phyloP scores from a whole-genome alignment of 2,113 vertebrate species.

The Chaetodon trifascialis region DNA sequence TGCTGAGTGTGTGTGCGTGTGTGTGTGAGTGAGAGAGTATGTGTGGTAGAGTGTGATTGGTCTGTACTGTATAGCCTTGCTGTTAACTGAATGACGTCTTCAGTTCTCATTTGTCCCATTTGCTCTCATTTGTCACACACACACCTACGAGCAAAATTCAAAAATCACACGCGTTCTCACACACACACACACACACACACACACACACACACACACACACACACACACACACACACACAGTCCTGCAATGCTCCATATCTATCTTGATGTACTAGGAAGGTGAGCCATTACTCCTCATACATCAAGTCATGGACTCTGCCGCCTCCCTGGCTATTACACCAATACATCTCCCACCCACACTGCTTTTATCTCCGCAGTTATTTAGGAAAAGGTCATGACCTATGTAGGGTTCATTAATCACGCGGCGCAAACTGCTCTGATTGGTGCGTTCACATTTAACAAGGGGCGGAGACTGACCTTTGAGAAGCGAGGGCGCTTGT shows the following conservation, averaged over 20 bases:
- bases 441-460: constrained; percentile 62
- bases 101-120: constrained; percentile 61
- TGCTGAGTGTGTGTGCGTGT: constrained; percentile 15
- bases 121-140: constrained; percentile 63
- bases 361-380: constrained; percentile 58
- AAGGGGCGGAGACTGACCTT: constrained; percentile 71
- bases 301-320: constrained; percentile 50
- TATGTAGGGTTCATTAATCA: constrained; percentile 72
- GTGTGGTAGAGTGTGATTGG: constrained; percentile 29
- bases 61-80: constrained; percentile 40
- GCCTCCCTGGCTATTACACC: constrained; percentile 54
- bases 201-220: not conserved
- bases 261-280: constrained; percentile 61
- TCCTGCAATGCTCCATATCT: constrained; percentile 37
- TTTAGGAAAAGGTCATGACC: constrained; percentile 72
- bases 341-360: constrained; percentile 46
- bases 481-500: constrained; percentile 18
- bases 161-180: not conserved
- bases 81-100: constrained; percentile 61
- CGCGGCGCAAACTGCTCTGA: constrained; percentile 44
- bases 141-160: not conserved
- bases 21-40: not conserved
- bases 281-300: constrained; percentile 71
- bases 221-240: constrained; percentile 26
- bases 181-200: constrained; percentile 4